Base-by-base conservation (phyloP, 2,888 invertebrate genomes). In the Nomada fucata region DNA sequence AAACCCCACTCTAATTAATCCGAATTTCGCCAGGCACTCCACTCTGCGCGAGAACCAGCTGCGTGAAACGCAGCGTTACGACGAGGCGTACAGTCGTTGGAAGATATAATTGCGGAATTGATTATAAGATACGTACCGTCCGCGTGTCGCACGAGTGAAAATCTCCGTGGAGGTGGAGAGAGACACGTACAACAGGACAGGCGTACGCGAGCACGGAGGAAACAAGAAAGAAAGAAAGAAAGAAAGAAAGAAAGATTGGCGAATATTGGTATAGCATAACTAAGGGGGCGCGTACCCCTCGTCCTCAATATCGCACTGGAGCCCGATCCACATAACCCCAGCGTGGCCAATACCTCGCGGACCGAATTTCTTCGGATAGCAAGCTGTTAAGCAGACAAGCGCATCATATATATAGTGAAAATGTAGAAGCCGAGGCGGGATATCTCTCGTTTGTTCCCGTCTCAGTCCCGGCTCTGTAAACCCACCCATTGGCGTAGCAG, bases 341-440 rank as follows among this genome's bases (percentile, higher is more conserved):
- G 98, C 97, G 94, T 97, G 98, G 93, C 98, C 98, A 95, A 98
- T 96, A 94, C 98, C 98, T 95, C 98, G 97, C 91, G 98, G 98
- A 91, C 98, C 98, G 95, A 97, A 98, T 95, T 97, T 97, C 95
- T 98, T 97, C 94, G 98, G 98, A 96, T 99, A 98, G 96, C 98
- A 99, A 95, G 97, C 97, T 97, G 95, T 94, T 93, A 93, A 93
- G 93, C 93, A 93, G 91, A 93, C 88, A 91, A 91, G 90, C 90
- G 91, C 88, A 90, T 90, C 89, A 89, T 91, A 89, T 91, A 90
- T 91, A 90, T 90, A 90, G 85, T 90, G 86, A 91, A 87, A 89
- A 84, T 88, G 88, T 91, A 91, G 86, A 91, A 89, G 91, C 91
- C 89, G 87, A 90, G 89, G 87, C 89, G 86, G 89, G 87, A 86